Percentiles rank a stretch among this genome's conserved stretches.
These are phyloP conservation scores for Dendropsophus ebraccatus DNA, from an alignment of 2,113 vertebrate genomes.

Conservation along the genomic window DNA sequence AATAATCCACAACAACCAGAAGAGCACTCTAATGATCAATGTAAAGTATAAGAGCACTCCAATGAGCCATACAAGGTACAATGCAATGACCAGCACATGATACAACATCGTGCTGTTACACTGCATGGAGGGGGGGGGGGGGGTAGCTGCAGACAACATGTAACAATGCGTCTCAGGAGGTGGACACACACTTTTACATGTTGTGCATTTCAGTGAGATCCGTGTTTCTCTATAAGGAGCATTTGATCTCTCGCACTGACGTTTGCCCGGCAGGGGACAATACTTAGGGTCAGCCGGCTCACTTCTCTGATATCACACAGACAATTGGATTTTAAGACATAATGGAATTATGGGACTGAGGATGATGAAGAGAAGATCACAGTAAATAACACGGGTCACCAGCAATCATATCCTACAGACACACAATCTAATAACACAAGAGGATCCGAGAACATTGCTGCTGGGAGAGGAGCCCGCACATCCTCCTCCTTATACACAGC, in stretches of 20 bases:
- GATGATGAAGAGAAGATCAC: background rate
- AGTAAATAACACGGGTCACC: background rate
- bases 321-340: background rate
- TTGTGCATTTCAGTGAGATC: background rate
- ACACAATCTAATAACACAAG: background rate
- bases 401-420: background rate
- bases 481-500: too few species aligned
- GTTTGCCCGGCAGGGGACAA: background rate
- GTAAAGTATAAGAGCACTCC: background rate
- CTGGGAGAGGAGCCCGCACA: background rate
- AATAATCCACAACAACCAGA: background rate
- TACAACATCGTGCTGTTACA: too few species aligned
- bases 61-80: too few species aligned
- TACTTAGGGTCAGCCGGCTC: background rate
- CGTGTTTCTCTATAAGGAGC: background rate
- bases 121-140: too few species aligned
- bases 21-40: background rate
- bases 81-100: background rate
- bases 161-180: too few species aligned
- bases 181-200: too few species aligned
- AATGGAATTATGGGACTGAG: background rate
- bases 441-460: background rate
- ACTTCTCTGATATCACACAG: background rate
- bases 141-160: too few species aligned
- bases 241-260: background rate